Base-by-base conservation (phyloP, 2,888 invertebrate species). In the Conus canariensis region DNA sequence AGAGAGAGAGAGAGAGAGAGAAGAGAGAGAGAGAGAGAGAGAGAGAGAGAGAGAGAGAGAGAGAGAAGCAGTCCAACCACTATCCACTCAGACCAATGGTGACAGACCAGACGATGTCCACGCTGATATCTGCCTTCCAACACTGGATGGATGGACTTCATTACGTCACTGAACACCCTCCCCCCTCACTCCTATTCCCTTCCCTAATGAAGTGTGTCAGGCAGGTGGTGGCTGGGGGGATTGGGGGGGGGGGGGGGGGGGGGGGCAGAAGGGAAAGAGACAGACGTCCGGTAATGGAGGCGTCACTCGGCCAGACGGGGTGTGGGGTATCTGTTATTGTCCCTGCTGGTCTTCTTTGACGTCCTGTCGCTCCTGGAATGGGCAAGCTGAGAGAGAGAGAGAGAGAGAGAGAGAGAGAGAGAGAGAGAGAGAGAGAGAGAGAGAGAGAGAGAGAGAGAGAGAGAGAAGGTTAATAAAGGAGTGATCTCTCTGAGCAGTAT, bases 221-320 rank as follows among this genome's bases (percentile, higher is more conserved):
- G n/a, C 74, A 74, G 74, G n/a, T 74, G 74, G 22, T 19, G 74
- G 74, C 19, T 74, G 74, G 22, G 19, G n/a, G 74, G 74, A n/a
- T 6, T 0, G 22, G 19, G n/a, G 0, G 19, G 8, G n/a, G 70
- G n/a, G n/a, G n/a, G 74, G 74, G 7, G 60, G 12, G 16, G 6
- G 6, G 60, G 60, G 60, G 1, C 12, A 64, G 60, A 25, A 7
- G 74, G 74, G 74, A n/a, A n/a, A 74, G 74, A n/a, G n/a, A n/a
- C n/a, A 74, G 45, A 74, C n/a, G 74, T n/a, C 22, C n/a, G 74
- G 74, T 74, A 74, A 74, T 74, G n/a, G n/a, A 74, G n/a, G 74
- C n/a, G 74, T 74, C 74, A 74, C 8, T 74, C n/a, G 74, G n/a
- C 74, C 74, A 74, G 74, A 74, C 74, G n/a, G 74, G 74, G 74